Evolutionary conservation across 2,888 invertebrate species (phyloP).

Genomic region (Trypoxylon attenuatum): DNA sequence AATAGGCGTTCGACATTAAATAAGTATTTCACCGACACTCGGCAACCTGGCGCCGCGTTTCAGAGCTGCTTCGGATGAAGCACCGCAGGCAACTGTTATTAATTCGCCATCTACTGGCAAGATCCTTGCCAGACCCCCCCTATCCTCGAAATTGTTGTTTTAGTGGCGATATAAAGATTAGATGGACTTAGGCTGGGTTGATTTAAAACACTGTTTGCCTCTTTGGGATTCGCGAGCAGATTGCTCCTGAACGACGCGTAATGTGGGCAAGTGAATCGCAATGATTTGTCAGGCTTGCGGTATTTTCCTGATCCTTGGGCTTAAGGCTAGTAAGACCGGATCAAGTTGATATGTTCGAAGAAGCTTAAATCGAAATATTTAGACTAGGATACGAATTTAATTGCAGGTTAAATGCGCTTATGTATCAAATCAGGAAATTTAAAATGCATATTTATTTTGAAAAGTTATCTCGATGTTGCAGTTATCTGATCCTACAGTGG

Average conservation of each 20-base stretch:
- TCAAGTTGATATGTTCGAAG: neutral
- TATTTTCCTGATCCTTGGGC: neutral
- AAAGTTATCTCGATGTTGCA: too few relatives aligned
- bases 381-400: neutral
- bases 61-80: neutral
- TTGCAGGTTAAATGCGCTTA: too few relatives aligned
- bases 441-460: too few relatives aligned
- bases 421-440: too few relatives aligned
- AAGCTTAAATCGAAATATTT: neutral
- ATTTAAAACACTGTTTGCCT: conserved; percentile 53
- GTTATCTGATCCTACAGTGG: too few relatives aligned
- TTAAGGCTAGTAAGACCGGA: neutral
- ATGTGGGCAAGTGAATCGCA: neutral
- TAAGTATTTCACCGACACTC: conserved; percentile 10
- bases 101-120: conserved; percentile 32
- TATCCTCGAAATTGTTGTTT: conserved; percentile 63
- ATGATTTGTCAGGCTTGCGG: neutral
- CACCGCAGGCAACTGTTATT: conserved; percentile 30
- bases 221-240: too few relatives aligned
- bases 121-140: conserved; percentile 18
- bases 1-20: conserved; percentile 5
- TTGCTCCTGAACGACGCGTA: too few relatives aligned
- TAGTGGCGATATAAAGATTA: conserved; percentile 65
- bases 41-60: neutral
- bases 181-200: conserved; percentile 60